Evolutionary conservation across 1,140 invertebrate genomes (phyloP).

Genomic region (Cydia strobilella): DNA sequence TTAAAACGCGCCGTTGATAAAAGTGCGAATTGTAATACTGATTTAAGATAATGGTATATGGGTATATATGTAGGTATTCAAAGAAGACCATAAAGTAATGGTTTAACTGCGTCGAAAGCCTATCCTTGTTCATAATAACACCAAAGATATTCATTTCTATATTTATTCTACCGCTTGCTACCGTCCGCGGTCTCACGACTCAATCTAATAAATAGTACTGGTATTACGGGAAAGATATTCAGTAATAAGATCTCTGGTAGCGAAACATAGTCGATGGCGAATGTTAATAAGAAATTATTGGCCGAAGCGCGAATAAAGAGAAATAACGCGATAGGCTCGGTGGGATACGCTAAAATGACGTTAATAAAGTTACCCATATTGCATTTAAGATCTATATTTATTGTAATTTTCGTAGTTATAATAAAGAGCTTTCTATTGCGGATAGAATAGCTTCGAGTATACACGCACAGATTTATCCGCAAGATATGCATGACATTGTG

Average conservation of each 20-base stretch:
- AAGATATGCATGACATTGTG: no score
- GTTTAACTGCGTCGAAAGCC: no score
- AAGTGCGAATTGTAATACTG: no score
- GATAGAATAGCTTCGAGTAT: no score
- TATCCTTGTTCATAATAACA: slow-evolving; percentile 25
- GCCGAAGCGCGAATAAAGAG: slow-evolving; percentile 38
- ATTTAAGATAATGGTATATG: no score
- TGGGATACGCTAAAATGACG: slow-evolving; percentile 20
- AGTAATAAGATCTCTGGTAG: slow-evolving; percentile 70
- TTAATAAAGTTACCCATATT: slow-evolving; percentile 7
- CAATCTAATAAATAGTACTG: slow-evolving; percentile 73
- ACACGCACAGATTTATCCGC: neutral
- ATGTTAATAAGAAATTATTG: slow-evolving; percentile 65
- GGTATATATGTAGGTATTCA: no score
- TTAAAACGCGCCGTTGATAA: no score
- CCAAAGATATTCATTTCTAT: slow-evolving; percentile 47
- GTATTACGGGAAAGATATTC: slow-evolving; percentile 66
- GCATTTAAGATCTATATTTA: slow-evolving; percentile 9
- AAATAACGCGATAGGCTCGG: slow-evolving; percentile 36
- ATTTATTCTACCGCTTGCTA: slow-evolving; percentile 54
- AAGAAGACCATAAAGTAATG: no score
- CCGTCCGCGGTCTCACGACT: slow-evolving; percentile 67
- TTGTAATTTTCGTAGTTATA: slow-evolving; percentile 3
- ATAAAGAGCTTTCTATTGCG: neutral
- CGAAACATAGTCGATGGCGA: slow-evolving; percentile 52